A percentile compares a stretch with the other conserved stretches of the same genome.
Conservation (phyloP, 1,140 invertebrate species). For the Hylaeus anthracinus region DNA sequence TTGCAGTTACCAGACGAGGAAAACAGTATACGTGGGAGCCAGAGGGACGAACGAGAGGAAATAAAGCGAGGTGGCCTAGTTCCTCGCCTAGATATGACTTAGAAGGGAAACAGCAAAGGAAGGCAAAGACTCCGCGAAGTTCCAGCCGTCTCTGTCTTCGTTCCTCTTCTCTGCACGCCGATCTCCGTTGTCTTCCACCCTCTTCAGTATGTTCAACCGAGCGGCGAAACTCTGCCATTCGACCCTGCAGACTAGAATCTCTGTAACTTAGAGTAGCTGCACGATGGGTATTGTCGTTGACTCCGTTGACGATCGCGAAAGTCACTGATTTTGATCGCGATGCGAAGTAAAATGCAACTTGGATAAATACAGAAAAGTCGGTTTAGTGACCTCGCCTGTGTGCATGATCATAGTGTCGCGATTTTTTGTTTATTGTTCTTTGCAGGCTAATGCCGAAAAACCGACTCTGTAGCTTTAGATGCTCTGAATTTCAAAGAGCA, state of each 20-base stretch:
- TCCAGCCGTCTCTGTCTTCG: constrained; percentile 15
- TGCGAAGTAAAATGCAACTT: too few relatives aligned
- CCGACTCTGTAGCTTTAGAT: too few relatives aligned
- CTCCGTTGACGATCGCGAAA: too few relatives aligned
- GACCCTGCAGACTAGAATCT: background rate
- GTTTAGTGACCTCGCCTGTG: too few relatives aligned
- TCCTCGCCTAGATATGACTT: constrained; percentile 24
- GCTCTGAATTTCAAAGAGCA: too few relatives aligned
- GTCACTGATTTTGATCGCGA: too few relatives aligned
- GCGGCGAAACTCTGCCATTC: constrained; percentile 37
- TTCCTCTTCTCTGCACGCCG: background rate
- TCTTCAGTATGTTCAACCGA: background rate
- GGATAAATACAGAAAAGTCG: too few relatives aligned
- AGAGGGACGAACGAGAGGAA: constrained; percentile 43
- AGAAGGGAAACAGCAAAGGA: constrained; percentile 42
- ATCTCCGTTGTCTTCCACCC: background rate
- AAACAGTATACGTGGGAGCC: constrained; percentile 32
- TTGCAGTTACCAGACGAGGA: constrained; percentile 12
- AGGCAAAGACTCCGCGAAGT: constrained; percentile 50
- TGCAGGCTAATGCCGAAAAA: background rate
- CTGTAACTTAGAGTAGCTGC: constrained; percentile 1
- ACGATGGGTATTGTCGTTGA: constrained; percentile 41
- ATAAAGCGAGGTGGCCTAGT: constrained; percentile 65
- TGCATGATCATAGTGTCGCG: too few relatives aligned
- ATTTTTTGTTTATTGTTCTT: too few relatives aligned